A percentile compares a stretch with the other conserved stretches of the same genome.
Evolutionary conservation across 2,888 invertebrate genomes (phyloP).

Genomic region (Hypolimnas misippus): DNA sequence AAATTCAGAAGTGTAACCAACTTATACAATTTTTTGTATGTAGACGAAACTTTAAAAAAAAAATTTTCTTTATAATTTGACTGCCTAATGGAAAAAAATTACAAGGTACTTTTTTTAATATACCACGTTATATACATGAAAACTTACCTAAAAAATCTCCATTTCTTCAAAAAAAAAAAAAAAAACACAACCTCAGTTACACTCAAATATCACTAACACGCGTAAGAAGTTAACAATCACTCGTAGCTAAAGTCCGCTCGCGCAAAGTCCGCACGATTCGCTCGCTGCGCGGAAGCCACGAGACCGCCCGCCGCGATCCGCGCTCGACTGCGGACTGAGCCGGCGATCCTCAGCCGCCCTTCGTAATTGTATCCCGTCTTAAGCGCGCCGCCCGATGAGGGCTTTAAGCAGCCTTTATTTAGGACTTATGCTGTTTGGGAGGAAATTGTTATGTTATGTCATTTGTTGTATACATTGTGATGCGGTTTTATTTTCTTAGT

Average conservation of each 20-base stretch:
- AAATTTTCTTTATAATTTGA: too few relatives aligned
- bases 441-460: constrained; percentile 13
- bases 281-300: not conserved
- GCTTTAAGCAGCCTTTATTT: constrained; percentile 22
- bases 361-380: constrained; percentile 24
- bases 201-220: constrained; percentile 5
- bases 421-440: constrained; percentile 21
- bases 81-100: too few relatives aligned
- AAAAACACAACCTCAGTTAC: constrained; percentile 4
- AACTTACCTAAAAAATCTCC: constrained; percentile 11
- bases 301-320: constrained; percentile 21
- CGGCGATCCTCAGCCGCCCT: constrained; percentile 14
- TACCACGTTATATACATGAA: too few relatives aligned
- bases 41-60: too few relatives aligned
- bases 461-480: not conserved
- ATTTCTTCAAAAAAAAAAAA: not conserved
- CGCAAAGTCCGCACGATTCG: constrained; percentile 1
- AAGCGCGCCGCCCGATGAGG: constrained; percentile 18
- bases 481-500: constrained; percentile 4
- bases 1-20: too few relatives aligned
- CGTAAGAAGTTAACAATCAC: not conserved
- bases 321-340: constrained; percentile 41
- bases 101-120: too few relatives aligned
- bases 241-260: not conserved
- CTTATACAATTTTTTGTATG: too few relatives aligned